phyloP scores from a whole-genome alignment of 2,888 invertebrate species.

The Campoletis raptor region DNA sequence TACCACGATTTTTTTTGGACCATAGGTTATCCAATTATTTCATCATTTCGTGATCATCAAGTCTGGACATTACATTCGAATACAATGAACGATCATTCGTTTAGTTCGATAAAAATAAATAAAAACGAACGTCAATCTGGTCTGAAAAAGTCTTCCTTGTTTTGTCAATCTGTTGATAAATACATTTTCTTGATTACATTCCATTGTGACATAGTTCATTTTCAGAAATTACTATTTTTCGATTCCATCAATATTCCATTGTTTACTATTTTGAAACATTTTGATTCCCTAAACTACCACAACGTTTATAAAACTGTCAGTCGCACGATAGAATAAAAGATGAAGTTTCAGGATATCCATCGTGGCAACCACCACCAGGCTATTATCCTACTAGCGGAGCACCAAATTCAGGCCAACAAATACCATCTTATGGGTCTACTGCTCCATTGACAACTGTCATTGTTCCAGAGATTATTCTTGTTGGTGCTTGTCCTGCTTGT shows the following conservation, averaged over 20 bases:
- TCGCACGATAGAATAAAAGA: neutral
- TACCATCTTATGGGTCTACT: constrained; percentile 88
- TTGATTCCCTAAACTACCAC: neutral
- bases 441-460: constrained; percentile 87
- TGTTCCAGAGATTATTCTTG: constrained; percentile 92
- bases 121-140: neutral
- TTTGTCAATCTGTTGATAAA: neutral
- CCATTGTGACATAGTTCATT: neutral
- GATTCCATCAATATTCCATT: neutral
- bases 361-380: constrained; percentile 87
- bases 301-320: neutral
- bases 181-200: neutral
- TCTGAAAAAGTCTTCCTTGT: neutral
- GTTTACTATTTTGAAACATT: neutral
- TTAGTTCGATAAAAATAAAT: neutral
- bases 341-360: constrained; percentile 72
- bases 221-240: neutral
- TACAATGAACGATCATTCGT: neutral
- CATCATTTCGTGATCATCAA: neutral
- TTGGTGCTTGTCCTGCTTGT: constrained; percentile 96
- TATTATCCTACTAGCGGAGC: constrained; percentile 85
- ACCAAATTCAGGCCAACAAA: constrained; percentile 70
- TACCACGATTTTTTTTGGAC: neutral
- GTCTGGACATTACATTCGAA: neutral
- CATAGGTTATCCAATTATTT: constrained; percentile 50